These are phyloP conservation scores for Scatophagus argus DNA, from an alignment of 2,113 vertebrate genomes.

Conservation along the genomic window DNA sequence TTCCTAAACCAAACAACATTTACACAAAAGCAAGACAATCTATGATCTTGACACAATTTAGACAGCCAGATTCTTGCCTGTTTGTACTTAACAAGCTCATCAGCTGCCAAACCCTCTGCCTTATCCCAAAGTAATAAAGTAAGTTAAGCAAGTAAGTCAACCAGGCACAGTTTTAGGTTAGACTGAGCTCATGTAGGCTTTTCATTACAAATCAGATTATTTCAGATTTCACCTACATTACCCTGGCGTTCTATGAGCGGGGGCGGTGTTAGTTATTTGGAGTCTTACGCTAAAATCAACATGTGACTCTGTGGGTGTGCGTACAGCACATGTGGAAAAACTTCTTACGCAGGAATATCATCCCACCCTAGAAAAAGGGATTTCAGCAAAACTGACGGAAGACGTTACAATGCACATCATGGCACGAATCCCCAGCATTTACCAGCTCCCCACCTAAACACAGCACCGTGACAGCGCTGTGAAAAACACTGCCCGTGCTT, in stretches of 20 bases:
- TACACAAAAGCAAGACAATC: constrained; percentile 13
- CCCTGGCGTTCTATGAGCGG: not conserved
- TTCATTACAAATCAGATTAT: not conserved
- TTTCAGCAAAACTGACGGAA: constrained; percentile 4
- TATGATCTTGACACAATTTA: not conserved
- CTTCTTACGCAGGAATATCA: constrained; percentile 19
- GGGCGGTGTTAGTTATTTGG: constrained; percentile 11
- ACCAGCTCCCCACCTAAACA: constrained; percentile 11
- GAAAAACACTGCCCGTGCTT: constrained; percentile 9
- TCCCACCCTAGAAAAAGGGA: constrained; percentile 22
- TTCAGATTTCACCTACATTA: not conserved
- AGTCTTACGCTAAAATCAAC: constrained; percentile 14
- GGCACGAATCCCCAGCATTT: not conserved
- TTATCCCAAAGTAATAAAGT: not conserved
- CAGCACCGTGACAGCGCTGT: constrained; percentile 13
- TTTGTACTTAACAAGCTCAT: constrained; percentile 39
- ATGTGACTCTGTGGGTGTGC: constrained; percentile 34
- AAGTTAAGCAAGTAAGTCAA: not conserved
- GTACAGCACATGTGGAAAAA: constrained; percentile 52
- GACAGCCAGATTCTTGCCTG: constrained; percentile 30
- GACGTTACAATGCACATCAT: constrained; percentile 5
- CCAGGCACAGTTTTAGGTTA: not conserved
- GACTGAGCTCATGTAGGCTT: not conserved
- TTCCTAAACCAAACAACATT: not conserved
- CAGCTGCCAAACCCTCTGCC: constrained; percentile 28